Base-by-base conservation (phyloP, 2,888 invertebrate species). In the Torymus aiolomorphi region DNA sequence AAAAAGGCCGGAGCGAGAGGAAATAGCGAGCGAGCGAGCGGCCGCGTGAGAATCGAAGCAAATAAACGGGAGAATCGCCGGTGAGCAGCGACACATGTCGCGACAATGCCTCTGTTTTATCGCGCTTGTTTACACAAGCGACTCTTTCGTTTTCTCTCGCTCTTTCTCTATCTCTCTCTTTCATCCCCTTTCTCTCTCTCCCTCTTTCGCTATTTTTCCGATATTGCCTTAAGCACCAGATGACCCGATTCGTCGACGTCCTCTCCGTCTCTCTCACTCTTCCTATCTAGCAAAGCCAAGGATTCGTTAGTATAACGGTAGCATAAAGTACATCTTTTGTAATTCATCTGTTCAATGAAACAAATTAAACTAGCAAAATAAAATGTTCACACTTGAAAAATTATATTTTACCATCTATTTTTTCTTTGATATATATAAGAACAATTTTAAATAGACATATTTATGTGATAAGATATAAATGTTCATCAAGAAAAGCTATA, bases 61-160 rank as follows among this genome's bases (percentile, higher is more conserved):
- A 80, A 66, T 69, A 63, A 76, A 74, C 72, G 74, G 24, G 71
- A 82, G 74, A 80, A 71, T 80, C 67, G 74, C 57, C 74, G 69
- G 54, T 12, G 59, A 65, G 57, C 78, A 24, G 67, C 62, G 59
- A 73, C 79, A 75, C 78, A 73, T 80, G 79, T 74, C 76, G 65
- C 69, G 76, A 76, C 77, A 63, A 80, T 80, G 67, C 65, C 73
- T 69, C 76, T 71, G 80, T 76, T 78, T 81, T 81, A 81, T 78
- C 75, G 71, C 73, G 67, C 81, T 76, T 76, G 78, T 78, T 81
- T 81, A 78, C 81, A 76, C 63, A 63, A 69, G 69, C 57, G 54
- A 42, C 16, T 14, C 51, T n/a, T 61, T 57, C 66, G 59, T 52
- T 42, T 42, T 42, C 42, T 42, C 42, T 42, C 42, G 5, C 8